Base-by-base conservation (phyloP, 1,140 invertebrate genomes). In the Trichonephila inaurata region DNA sequence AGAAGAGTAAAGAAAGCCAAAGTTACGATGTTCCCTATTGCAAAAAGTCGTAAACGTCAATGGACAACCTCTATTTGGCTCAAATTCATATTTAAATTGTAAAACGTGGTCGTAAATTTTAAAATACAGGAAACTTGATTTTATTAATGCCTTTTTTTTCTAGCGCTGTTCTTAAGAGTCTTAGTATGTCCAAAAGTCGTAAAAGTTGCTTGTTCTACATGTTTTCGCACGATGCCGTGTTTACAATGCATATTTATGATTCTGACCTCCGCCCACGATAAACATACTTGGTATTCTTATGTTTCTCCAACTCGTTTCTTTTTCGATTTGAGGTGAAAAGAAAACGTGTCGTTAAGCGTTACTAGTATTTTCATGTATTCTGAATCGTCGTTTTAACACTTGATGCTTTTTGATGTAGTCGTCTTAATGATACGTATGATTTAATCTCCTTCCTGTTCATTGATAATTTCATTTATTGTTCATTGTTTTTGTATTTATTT, bases 181-280 rank as follows among this genome's bases (percentile, higher is more conserved):
- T 69, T 33, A 77, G 33, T 40, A 19, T 77, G 72, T 28, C 72
- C 28, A 6, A 40, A 77, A 77, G 72, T 77, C 72, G 72, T 77
- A 77, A 77, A 77, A 7, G 16, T 28, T 40, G 33, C 18, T 28
- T 77, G 72, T 40, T 33, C 72, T 18, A 77, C 72, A 77, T 77
- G 28, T 77, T 77, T 2, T 40, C 69, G 16, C 28, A 77, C 69
- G 69, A 77, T 77, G 7, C 16, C 24, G 21, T 10, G 24, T 69
- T 21, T 12, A 33, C 72, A 77, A 19, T 77, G 72, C 28, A 33
- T 77, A 77, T 77, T 77, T 77, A 77, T 77, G 24, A 77, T 77
- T 18, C 14, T 77, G 33, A 77, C 72, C 72, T 77, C 28, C 72
- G 16, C 72, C 72, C 72, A 77, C 33, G 72, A 18, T 77, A 77